Evolutionary conservation across 2,797 vertebrate genomes (phyloP).

Genomic region (Gobionotothen gibberifrons): DNA sequence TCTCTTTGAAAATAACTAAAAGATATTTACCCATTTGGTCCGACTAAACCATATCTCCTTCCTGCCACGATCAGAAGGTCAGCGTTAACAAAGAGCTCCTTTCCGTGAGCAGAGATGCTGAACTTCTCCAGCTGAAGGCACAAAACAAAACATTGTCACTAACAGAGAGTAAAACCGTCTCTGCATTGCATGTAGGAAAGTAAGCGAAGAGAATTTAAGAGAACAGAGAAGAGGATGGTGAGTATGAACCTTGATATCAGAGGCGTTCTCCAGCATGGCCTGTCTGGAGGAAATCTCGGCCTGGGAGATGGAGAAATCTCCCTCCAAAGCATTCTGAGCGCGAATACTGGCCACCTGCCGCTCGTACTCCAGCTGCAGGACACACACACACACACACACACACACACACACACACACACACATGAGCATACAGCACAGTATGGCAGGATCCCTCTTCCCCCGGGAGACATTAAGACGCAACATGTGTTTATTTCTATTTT

Average conservation of each 20-base stretch:
- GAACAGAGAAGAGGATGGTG: background rate
- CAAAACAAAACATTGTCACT: background rate
- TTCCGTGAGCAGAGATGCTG: slow-evolving; percentile 95
- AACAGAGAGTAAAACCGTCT: background rate
- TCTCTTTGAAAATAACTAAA: background rate
- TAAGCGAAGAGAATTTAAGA: background rate
- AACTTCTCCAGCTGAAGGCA: slow-evolving; percentile 90
- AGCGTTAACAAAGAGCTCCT: slow-evolving; percentile 93
- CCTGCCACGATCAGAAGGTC: slow-evolving; percentile 93
- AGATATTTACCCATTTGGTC: slow-evolving; percentile 91
- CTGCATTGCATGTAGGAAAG: background rate
- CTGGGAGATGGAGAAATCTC: slow-evolving; percentile 93
- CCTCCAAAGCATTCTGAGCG: slow-evolving; percentile 88
- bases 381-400: too few relatives aligned
- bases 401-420: too few relatives aligned
- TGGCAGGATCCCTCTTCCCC: too few relatives aligned
- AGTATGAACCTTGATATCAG: slow-evolving; percentile 91
- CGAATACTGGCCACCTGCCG: slow-evolving; percentile 88
- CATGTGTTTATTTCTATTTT: too few relatives aligned
- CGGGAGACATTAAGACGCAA: too few relatives aligned
- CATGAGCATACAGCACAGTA: too few relatives aligned
- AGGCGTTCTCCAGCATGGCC: slow-evolving; percentile 95
- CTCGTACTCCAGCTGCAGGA: slow-evolving; percentile 89
- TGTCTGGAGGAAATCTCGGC: slow-evolving; percentile 93
- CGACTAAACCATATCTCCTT: slow-evolving; percentile 94